phyloP scores from a whole-genome alignment of 2,888 invertebrate genomes.

The Protophormia terraenovae region DNA sequence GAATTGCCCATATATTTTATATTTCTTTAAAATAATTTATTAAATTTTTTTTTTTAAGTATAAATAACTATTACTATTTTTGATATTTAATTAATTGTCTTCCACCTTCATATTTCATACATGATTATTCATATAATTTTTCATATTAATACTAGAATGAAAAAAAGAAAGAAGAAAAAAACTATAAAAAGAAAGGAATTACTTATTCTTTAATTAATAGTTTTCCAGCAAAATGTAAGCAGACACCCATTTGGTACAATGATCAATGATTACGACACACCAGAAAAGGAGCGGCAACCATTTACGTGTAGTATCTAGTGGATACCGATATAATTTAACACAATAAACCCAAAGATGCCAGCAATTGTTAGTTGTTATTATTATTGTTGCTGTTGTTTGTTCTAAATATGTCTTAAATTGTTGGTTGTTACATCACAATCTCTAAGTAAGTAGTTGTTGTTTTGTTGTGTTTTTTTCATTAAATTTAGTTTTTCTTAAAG shows the following conservation, averaged over 20 bases:
- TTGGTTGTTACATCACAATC: constrained; percentile 59
- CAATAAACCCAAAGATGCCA: constrained; percentile 42
- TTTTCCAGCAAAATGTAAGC: constrained; percentile 30
- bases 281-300: constrained; percentile 54
- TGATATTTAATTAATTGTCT: not conserved
- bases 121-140: not conserved
- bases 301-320: not conserved
- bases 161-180: not conserved
- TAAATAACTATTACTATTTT: too few relatives aligned
- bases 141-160: too few relatives aligned
- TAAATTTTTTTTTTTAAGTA: too few relatives aligned
- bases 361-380: constrained; percentile 34
- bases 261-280: constrained; percentile 56
- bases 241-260: constrained; percentile 44
- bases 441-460: not conserved
- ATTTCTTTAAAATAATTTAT: not conserved
- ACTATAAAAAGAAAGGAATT: not conserved
- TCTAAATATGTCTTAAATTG: constrained; percentile 66
- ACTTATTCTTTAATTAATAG: constrained; percentile 48
- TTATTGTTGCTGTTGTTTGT: constrained; percentile 51
- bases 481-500: not conserved
- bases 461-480: not conserved
- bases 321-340: constrained; percentile 39
- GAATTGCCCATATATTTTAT: too few relatives aligned
- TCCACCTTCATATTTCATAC: not conserved